Evolutionary conservation across 2,888 invertebrate genomes (phyloP).

Genomic region (Drosophila setosimentum): DNA sequence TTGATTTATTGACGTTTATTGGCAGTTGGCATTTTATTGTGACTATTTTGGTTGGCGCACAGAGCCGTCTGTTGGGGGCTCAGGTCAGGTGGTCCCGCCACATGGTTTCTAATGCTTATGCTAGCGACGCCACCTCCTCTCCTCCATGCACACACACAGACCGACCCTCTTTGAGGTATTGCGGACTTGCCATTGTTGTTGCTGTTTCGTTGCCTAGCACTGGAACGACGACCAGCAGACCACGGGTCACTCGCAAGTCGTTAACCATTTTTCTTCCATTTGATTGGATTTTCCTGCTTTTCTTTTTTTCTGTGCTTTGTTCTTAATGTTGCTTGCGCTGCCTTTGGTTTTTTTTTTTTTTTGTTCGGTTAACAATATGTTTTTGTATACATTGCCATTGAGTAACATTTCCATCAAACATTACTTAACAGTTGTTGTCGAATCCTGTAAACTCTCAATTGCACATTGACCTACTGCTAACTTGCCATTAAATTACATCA

Average conservation of each 20-base stretch:
- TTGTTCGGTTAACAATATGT: constrained; percentile 15
- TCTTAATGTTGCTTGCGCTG: constrained; percentile 30
- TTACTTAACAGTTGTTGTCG: constrained; percentile 13
- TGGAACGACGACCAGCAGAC: constrained; percentile 14
- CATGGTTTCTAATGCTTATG: constrained; percentile 24
- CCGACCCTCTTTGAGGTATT: background rate
- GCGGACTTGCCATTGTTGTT: constrained; percentile 15
- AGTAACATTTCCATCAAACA: constrained; percentile 26
- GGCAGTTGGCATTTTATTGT: constrained; percentile 81
- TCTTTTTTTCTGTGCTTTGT: constrained; percentile 19
- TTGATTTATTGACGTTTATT: constrained; percentile 79
- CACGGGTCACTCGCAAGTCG: constrained; percentile 49
- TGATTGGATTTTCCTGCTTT: constrained; percentile 61
- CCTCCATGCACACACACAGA: background rate
- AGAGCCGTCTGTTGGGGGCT: background rate
- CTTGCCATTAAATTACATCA: constrained; percentile 19
- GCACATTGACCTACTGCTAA: constrained; percentile 4
- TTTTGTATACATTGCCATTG: constrained; percentile 3
- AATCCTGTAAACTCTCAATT: constrained; percentile 35
- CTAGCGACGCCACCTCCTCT: background rate
- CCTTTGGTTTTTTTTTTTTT: constrained; percentile 9
- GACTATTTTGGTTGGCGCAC: constrained; percentile 54
- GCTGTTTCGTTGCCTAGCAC: constrained; percentile 14
- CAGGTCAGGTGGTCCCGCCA: constrained; percentile 40
- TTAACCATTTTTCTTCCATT: constrained; percentile 54